phyloP scores from a whole-genome alignment of 1,140 invertebrate species.

The Archegozetes longisetosus region DNA sequence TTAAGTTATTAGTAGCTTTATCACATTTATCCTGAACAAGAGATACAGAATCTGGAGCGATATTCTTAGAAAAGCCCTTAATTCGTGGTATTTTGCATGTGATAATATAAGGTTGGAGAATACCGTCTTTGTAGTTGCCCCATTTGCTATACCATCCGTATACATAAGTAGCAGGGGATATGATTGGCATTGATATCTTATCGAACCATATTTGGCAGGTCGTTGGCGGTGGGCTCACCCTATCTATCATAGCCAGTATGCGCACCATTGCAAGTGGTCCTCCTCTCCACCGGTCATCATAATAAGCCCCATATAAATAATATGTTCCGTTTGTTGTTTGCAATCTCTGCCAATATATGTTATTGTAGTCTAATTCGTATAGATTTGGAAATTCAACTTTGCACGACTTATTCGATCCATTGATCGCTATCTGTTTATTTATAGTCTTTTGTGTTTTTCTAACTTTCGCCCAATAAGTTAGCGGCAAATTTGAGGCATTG shows the following conservation, averaged over 20 bases:
- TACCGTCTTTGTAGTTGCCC: conserved; percentile 82
- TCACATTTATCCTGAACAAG: conserved; percentile 69
- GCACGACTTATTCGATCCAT: conserved; percentile 49
- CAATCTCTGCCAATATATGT: conserved; percentile 74
- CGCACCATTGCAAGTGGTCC: conserved; percentile 58
- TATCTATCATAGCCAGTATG: conserved; percentile 75
- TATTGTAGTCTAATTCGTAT: conserved; percentile 59
- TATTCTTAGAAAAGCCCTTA: conserved; percentile 20
- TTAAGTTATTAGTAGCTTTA: conserved; percentile 65
- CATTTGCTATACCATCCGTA: conserved; percentile 87
- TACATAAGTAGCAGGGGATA: conserved; percentile 58
- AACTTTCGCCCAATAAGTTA: conserved; percentile 20
- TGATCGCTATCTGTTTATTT: conserved; percentile 14
- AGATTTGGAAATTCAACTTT: conserved; percentile 63
- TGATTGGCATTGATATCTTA: conserved; percentile 53
- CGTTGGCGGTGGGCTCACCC: conserved; percentile 61
- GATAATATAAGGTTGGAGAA: conserved; percentile 76
- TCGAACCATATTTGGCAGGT: conserved; percentile 85
- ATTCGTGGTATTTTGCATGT: conserved; percentile 56
- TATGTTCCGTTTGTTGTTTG: conserved; percentile 64
- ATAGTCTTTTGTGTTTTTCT: conserved; percentile 15
- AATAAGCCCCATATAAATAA: conserved; percentile 73
- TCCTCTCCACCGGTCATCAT: conserved; percentile 58
- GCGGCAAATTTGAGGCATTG: conserved; percentile 23
- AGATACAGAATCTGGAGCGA: conserved; percentile 65